Evolutionary conservation across 2,113 vertebrate genomes (phyloP).

Genomic region (Oryzias woworae): DNA sequence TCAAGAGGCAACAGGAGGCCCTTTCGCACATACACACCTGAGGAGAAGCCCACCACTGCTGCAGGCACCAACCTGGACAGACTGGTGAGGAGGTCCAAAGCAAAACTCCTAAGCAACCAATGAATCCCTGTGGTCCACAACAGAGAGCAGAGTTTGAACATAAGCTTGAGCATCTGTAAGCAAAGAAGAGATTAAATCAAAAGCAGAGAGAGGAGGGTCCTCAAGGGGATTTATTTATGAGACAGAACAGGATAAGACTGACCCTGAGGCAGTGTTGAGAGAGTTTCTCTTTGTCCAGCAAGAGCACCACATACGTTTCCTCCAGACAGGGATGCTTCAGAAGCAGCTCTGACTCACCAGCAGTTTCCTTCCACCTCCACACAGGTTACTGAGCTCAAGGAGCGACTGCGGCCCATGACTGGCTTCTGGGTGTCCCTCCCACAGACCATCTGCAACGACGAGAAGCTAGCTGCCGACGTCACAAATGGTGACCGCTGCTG

Average conservation of each 20-base stretch:
- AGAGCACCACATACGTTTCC: constrained; percentile 30
- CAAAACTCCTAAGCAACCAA: too few relatives aligned
- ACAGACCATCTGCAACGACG: constrained; percentile 84
- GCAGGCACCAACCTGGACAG: constrained; percentile 85
- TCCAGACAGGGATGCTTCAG: constrained; percentile 44
- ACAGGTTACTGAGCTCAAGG: constrained; percentile 85
- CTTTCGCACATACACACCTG: constrained; percentile 76
- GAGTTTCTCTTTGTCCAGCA: constrained; percentile 21
- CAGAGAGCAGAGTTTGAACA: too few relatives aligned
- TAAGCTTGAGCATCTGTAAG: too few relatives aligned
- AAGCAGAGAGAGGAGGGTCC: too few relatives aligned
- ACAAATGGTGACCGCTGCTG: constrained; percentile 87
- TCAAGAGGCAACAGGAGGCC: constrained; percentile 69
- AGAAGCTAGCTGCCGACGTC: constrained; percentile 80
- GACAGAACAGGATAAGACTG: constrained; percentile 30
- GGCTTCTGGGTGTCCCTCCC: constrained; percentile 88
- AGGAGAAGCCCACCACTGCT: constrained; percentile 85
- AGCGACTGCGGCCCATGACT: constrained; percentile 81
- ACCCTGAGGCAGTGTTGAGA: constrained; percentile 27
- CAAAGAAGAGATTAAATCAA: too few relatives aligned
- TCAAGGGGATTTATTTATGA: constrained; percentile 12
- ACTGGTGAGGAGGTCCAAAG: constrained; percentile 72
- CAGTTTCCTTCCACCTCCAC: constrained; percentile 40
- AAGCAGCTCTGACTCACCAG: constrained; percentile 60
- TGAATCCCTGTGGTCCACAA: too few relatives aligned